Evolutionary conservation across 1,140 invertebrate species (phyloP).

Genomic region (Colletes gigas): DNA sequence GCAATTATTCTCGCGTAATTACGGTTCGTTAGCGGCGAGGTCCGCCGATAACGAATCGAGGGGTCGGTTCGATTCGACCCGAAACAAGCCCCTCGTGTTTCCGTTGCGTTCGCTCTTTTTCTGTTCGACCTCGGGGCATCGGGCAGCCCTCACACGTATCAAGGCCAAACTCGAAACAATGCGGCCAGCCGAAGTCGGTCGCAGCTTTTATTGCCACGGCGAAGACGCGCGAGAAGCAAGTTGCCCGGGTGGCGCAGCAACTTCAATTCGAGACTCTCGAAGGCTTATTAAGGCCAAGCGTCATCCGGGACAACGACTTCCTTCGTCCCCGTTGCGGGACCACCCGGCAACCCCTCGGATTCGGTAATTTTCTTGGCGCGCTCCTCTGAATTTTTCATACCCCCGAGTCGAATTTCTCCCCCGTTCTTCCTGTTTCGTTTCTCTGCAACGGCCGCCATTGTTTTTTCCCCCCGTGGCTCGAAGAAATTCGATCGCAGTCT

Average conservation of each 20-base stretch:
- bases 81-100: slow-evolving; percentile 2
- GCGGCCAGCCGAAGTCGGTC: slow-evolving; percentile 21
- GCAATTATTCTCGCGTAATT: slow-evolving; percentile 28
- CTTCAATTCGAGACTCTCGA: slow-evolving; percentile 67
- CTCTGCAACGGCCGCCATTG: too few species aligned
- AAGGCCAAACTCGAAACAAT: slow-evolving; percentile 34
- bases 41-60: slow-evolving; percentile 22
- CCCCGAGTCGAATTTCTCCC: too few species aligned
- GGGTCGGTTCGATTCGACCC: not conserved
- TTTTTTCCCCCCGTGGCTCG: too few species aligned
- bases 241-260: slow-evolving; percentile 13
- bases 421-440: too few species aligned
- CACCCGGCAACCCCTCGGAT: not conserved
- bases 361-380: not conserved
- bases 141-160: slow-evolving; percentile 13
- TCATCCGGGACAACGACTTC: slow-evolving; percentile 57
- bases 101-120: slow-evolving; percentile 3
- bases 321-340: not conserved
- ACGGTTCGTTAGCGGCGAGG: not conserved
- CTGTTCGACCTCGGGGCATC: not conserved
- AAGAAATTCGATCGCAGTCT: too few species aligned
- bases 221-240: too few species aligned
- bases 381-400: slow-evolving; percentile 1
- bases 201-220: slow-evolving; percentile 15
- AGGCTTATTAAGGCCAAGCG: slow-evolving; percentile 77